Conservation (phyloP, 2,113 vertebrate species). For the Oncorhynchus nerka region DNA sequence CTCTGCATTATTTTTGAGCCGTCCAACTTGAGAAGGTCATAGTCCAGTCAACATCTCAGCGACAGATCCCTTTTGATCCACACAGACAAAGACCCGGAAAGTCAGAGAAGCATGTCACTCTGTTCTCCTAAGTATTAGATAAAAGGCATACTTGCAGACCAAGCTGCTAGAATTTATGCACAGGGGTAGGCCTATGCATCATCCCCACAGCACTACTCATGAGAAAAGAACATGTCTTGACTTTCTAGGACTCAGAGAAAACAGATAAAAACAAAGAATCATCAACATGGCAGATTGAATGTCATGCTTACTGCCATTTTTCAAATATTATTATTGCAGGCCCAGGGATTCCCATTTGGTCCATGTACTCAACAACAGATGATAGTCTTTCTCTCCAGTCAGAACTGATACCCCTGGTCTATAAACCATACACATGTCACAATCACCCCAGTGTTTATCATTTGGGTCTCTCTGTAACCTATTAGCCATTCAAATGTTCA, state of each 20-base stretch:
- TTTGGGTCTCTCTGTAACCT: slow-evolving; percentile 41
- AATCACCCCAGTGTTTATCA: slow-evolving; percentile 57
- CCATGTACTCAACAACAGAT: slow-evolving; percentile 47
- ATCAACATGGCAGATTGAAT: slow-evolving; percentile 48
- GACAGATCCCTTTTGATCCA: slow-evolving; percentile 52
- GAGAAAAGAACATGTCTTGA: too few relatives aligned
- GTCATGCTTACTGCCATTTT: slow-evolving; percentile 44
- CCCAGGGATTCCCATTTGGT: slow-evolving; percentile 58
- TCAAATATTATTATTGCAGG: slow-evolving; percentile 57
- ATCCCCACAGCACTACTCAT: too few relatives aligned
- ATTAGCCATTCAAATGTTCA: slow-evolving; percentile 53
- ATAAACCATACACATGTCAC: slow-evolving; percentile 58
- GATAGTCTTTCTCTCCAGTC: slow-evolving; percentile 33
- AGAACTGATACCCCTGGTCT: slow-evolving; percentile 45
- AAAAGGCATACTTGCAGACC: slow-evolving; percentile 31
- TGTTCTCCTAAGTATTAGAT: slow-evolving; percentile 26
- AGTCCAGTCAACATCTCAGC: slow-evolving; percentile 20
- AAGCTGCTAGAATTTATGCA: too few relatives aligned
- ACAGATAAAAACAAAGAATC: slow-evolving; percentile 38
- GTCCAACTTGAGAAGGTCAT: slow-evolving; percentile 35
- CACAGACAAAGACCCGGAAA: slow-evolving; percentile 37
- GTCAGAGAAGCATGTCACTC: slow-evolving; percentile 26
- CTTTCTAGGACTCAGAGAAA: background rate
- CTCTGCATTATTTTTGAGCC: slow-evolving; percentile 39
- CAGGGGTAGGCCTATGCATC: too few relatives aligned